Conservation (phyloP, 2,888 invertebrate genomes). For the Aricia artaxerxes region DNA sequence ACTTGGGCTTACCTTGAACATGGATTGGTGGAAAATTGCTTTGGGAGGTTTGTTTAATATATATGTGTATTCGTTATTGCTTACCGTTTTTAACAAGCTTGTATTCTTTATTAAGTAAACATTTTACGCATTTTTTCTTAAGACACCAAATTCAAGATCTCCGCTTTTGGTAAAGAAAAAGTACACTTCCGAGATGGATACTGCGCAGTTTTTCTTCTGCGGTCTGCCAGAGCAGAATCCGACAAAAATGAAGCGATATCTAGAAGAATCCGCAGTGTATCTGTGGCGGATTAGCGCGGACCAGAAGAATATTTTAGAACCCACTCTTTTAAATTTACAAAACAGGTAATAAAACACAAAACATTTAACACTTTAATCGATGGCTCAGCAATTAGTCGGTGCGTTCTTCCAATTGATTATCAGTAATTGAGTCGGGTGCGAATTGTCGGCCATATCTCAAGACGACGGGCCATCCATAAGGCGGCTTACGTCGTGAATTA, state of each 20-base stretch:
- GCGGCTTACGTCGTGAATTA: constrained; percentile 36
- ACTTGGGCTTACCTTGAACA: background rate
- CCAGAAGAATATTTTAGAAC: too few species aligned
- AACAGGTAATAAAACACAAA: background rate
- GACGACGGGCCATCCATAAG: constrained; percentile 75
- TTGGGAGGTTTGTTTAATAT: background rate
- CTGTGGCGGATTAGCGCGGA: too few species aligned
- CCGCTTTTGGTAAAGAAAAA: too few species aligned
- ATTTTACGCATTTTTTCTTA: too few species aligned
- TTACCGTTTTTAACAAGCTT: too few species aligned
- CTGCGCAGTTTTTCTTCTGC: too few species aligned
- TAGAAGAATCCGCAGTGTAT: background rate
- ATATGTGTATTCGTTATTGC: background rate
- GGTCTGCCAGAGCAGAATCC: background rate
- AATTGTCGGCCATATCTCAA: constrained; percentile 67
- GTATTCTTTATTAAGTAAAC: too few species aligned
- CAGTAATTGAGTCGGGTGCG: constrained; percentile 52
- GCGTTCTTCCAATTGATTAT: constrained; percentile 48
- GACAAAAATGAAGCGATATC: too few species aligned
- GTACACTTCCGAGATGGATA: too few species aligned
- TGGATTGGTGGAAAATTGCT: background rate
- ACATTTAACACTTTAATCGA: background rate
- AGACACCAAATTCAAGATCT: too few species aligned
- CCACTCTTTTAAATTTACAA: background rate
- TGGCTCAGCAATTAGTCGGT: constrained; percentile 24